Base-by-base conservation (phyloP, 2,113 vertebrate species). In the Sardina pilchardus region DNA sequence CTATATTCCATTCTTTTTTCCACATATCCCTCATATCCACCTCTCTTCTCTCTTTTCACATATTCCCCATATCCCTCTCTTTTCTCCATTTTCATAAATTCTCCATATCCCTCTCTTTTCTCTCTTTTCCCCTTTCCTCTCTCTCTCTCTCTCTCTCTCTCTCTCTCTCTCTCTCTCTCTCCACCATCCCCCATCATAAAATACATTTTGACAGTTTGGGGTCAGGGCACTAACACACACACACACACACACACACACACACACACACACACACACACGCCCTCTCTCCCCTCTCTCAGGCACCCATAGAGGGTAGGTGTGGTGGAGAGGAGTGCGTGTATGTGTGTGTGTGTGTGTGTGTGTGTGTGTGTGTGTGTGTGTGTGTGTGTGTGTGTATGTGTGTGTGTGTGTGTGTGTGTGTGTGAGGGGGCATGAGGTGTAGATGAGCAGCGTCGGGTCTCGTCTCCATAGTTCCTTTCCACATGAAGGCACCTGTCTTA, bases 161-260 rank as follows among this genome's bases (percentile, higher is more conserved):
- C 86, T 81, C 86, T 42, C 80, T 30, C 36, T 19, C 80, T 8
- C 45, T 45, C 71, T 24, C 71, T 44, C n/a, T 47, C 19, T 36
- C 81, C 48, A 12, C 48, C 48, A 50, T 59, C 53, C 53, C 53
- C 50, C 50, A 26, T 63, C 59, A n/a, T 63, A 9, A 63, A 63
- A 63, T 63, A 6, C 59, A 63, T 63, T 63, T 63, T 6, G 59
- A 63, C 59, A 10, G 59, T 63, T 63, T 63, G 59, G 59, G 59
- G 59, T 63, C 59, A 63, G 59, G 24, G n/a, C 59, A 63, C 21
- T 1, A 24, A 63, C 59, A 24, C 24, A 63, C 1, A 56, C 50
- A 21, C 50, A 4, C 50, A 6, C 50, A 56, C 50, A 56, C 50
- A 19, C 16, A 19, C 50, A 56, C 59, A 56, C 53, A 56, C 19